Conservation (phyloP, 2,113 vertebrate genomes). For the Pterocles burchelli region DNA sequence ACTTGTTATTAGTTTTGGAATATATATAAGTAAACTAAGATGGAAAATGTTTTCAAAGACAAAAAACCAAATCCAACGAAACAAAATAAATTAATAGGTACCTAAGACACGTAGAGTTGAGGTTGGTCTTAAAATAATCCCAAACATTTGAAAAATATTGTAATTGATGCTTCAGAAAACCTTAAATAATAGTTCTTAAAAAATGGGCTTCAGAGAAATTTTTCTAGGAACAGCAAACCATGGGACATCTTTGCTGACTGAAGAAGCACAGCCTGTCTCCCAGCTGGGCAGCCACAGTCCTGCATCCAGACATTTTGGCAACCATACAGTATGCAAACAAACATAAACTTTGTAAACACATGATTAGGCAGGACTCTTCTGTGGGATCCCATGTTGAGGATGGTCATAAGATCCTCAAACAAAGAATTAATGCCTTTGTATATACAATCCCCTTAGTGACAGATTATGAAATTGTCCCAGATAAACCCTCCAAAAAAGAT, state of each 20-base stretch:
- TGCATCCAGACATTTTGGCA: slow-evolving; percentile 30
- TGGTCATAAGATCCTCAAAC: slow-evolving; percentile 48
- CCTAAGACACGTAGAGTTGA: not conserved
- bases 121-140: not conserved
- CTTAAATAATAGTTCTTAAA: not conserved
- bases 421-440: slow-evolving; percentile 58
- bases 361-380: slow-evolving; percentile 32
- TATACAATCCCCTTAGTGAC: slow-evolving; percentile 24
- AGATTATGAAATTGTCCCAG: slow-evolving; percentile 37
- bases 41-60: not conserved
- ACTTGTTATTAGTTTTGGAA: not conserved
- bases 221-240: not conserved
- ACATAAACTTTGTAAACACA: slow-evolving; percentile 58
- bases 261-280: not conserved
- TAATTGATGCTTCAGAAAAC: not conserved
- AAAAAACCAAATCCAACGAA: not conserved
- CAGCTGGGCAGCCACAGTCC: not conserved
- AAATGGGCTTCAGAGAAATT: not conserved
- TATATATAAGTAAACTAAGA: not conserved
- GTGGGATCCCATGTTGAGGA: slow-evolving; percentile 13
- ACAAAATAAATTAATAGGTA: not conserved
- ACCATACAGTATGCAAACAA: slow-evolving; percentile 46
- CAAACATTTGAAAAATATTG: not conserved
- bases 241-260: not conserved
- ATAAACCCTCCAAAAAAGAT: slow-evolving; percentile 16